These are phyloP conservation scores for Dinocampus coccinellae DNA, from an alignment of 2,888 invertebrate species.

Conservation along the genomic window DNA sequence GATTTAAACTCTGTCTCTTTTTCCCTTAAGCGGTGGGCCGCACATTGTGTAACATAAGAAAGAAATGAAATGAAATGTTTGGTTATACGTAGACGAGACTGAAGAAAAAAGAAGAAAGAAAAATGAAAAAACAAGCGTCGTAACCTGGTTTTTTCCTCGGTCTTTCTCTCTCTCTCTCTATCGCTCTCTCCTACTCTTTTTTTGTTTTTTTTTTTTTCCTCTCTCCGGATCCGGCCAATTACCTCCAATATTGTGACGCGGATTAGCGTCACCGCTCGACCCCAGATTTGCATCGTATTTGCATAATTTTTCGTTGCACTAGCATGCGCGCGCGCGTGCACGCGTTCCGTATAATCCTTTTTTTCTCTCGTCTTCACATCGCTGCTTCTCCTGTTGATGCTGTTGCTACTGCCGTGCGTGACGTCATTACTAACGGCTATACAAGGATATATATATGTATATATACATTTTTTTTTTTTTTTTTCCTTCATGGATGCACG, in stretches of 20 bases:
- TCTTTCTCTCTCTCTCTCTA: slow-evolving; percentile 21
- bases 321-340: slow-evolving; percentile 31
- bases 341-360: slow-evolving; percentile 40
- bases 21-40: not conserved
- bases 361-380: slow-evolving; percentile 37
- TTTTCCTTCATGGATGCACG: slow-evolving; percentile 9
- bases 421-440: slow-evolving; percentile 23
- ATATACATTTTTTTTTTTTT: not conserved
- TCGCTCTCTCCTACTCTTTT: too few species aligned
- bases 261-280: slow-evolving; percentile 64
- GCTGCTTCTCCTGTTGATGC: slow-evolving; percentile 1
- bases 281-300: slow-evolving; percentile 67
- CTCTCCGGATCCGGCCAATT: slow-evolving; percentile 59
- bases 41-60: not conserved
- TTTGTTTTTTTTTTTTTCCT: not conserved
- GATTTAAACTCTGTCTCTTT: slow-evolving; percentile 19
- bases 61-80: slow-evolving; percentile 18
- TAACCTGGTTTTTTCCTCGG: slow-evolving; percentile 5
- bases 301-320: slow-evolving; percentile 67
- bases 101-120: slow-evolving; percentile 44
- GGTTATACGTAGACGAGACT: not conserved
- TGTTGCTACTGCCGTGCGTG: slow-evolving; percentile 8
- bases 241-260: slow-evolving; percentile 68
- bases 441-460: slow-evolving; percentile 1
- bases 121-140: slow-evolving; percentile 46